These are phyloP conservation scores for Empidonax alnorum DNA, from an alignment of 2,113 vertebrate species.

Conservation along the genomic window DNA sequence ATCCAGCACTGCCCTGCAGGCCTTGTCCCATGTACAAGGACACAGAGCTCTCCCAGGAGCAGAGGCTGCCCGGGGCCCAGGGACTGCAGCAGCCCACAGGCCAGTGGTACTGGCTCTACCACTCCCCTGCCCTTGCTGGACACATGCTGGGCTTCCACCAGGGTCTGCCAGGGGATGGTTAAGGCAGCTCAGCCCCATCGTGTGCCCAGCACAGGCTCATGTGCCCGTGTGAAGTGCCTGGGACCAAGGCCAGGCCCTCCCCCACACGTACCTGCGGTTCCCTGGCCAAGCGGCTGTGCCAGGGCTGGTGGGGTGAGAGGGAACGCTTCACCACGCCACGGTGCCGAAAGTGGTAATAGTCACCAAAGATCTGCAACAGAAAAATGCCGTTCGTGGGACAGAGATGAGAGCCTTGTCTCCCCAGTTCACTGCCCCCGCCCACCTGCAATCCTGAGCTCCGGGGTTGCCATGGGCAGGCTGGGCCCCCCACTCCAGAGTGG, in stretches of 20 bases:
- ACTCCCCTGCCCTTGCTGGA: background rate
- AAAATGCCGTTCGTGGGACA: background rate
- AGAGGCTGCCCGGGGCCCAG: accelerated
- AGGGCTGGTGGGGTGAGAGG: constrained; percentile 81
- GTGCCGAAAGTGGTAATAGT: constrained; percentile 94
- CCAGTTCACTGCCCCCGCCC: accelerated
- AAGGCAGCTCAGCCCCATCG: background rate
- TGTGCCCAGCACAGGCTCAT: background rate
- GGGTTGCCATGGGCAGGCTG: background rate
- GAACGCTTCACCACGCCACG: constrained; percentile 87
- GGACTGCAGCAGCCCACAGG: background rate
- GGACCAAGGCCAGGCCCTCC: background rate
- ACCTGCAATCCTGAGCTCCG: background rate
- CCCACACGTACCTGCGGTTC: constrained; percentile 83
- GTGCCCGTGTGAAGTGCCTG: accelerated
- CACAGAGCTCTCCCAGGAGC: background rate
- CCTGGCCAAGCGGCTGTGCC: constrained; percentile 81
- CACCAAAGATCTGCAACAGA: constrained; percentile 85
- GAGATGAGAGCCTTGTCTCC: accelerated
- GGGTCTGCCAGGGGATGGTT: background rate
- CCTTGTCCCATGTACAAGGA: accelerated
- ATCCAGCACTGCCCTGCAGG: background rate
- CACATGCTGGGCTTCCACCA: accelerated
- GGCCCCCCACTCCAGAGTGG: no score
- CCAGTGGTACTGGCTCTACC: accelerated